phyloP scores from a whole-genome alignment of 2,113 vertebrate species.

The Fulica atra region DNA sequence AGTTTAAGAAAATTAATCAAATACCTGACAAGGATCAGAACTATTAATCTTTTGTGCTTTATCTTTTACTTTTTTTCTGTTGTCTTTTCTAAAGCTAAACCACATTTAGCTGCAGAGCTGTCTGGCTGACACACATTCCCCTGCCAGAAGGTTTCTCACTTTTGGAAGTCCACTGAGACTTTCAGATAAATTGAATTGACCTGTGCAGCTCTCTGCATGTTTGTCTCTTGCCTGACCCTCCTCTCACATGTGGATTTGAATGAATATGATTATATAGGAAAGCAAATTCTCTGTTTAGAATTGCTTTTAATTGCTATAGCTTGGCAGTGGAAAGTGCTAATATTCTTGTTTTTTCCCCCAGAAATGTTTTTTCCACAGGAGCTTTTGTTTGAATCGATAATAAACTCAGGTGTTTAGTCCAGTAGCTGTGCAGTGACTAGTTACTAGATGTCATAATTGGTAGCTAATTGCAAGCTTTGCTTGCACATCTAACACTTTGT shows the following conservation, averaged over 20 bases:
- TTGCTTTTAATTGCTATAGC: conserved; percentile 32
- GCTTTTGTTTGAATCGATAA: background rate
- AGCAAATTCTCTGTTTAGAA: background rate
- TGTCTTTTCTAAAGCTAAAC: background rate
- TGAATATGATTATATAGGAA: background rate
- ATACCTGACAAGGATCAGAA: background rate
- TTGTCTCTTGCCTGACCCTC: conserved; percentile 19
- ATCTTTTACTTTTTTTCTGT: background rate
- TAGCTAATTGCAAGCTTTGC: background rate
- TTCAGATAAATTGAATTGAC: conserved; percentile 51
- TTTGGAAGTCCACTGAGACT: conserved; percentile 9
- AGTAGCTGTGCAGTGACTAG: background rate
- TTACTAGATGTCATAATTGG: background rate
- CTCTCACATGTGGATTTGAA: background rate
- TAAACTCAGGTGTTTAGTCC: background rate
- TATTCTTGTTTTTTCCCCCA: background rate
- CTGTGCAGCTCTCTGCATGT: background rate
- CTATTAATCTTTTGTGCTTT: background rate
- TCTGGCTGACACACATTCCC: background rate
- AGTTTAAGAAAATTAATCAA: background rate
- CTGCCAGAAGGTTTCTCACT: conserved; percentile 13
- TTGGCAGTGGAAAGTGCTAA: background rate
- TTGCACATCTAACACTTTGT: fast-evolving
- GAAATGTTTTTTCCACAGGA: background rate
- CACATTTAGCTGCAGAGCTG: background rate